phyloP scores from a whole-genome alignment of 2,888 invertebrate species.

The Synanthedon tipuliformis region DNA sequence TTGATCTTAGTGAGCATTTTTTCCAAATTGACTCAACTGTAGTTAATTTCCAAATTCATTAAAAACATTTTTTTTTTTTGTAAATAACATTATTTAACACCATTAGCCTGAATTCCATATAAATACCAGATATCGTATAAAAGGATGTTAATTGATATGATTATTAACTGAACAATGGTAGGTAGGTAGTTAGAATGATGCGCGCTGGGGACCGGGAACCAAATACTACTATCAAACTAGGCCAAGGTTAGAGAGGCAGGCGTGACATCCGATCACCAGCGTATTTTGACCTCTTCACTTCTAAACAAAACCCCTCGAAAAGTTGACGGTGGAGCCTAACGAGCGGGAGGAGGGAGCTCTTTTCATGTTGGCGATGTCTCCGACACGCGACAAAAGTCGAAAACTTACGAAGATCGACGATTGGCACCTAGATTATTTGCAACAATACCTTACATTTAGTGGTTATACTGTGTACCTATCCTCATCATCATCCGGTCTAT shows the following conservation, averaged over 20 bases:
- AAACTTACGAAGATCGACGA: conserved; percentile 34
- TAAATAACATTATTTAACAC: neutral
- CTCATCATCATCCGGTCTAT: too few relatives aligned
- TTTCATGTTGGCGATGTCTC: neutral
- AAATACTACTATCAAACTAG: neutral
- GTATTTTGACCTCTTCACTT: conserved; percentile 24
- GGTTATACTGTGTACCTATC: too few relatives aligned
- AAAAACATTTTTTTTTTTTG: too few relatives aligned
- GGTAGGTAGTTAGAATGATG: too few relatives aligned
- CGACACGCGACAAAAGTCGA: conserved; percentile 23
- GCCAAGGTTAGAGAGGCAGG: neutral
- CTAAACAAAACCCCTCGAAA: neutral
- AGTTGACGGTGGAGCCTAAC: neutral
- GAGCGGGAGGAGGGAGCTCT: neutral
- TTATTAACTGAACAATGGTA: neutral
- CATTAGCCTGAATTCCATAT: neutral
- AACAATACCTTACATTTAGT: too few relatives aligned
- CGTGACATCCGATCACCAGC: conserved; percentile 19
- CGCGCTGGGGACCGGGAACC: neutral
- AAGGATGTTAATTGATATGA: neutral
- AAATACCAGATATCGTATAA: neutral
- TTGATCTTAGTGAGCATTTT: too few relatives aligned
- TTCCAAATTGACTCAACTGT: too few relatives aligned
- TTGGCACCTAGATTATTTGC: conserved; percentile 1
- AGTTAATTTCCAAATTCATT: too few relatives aligned